These are phyloP conservation scores for Caenorhabditis sp. DNA, from an alignment of 2,888 invertebrate species.

Conservation along the genomic window DNA sequence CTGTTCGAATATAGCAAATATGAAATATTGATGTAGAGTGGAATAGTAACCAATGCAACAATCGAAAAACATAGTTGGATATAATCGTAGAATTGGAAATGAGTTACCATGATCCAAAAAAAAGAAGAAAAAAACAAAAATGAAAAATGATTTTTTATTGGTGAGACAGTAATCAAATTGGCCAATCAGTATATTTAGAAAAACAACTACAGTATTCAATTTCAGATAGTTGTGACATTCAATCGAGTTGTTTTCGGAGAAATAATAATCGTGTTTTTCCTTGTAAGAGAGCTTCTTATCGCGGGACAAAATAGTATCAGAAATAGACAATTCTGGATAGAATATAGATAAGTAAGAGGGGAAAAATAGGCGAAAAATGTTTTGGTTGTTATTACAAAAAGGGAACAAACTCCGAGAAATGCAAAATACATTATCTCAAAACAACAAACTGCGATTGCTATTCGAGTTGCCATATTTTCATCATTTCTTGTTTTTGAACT, in stretches of 20 bases:
- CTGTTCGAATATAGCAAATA: background rate
- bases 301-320: background rate
- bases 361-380: background rate
- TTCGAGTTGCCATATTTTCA: slow-evolving; percentile 8
- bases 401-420: background rate
- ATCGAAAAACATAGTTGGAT: background rate
- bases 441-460: background rate
- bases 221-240: background rate
- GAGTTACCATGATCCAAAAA: background rate
- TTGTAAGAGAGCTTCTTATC: background rate
- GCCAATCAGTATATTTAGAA: no score
- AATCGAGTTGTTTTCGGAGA: background rate
- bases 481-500: slow-evolving; percentile 11
- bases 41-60: background rate
- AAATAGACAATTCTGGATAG: background rate
- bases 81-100: background rate
- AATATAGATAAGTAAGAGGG: background rate
- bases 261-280: background rate
- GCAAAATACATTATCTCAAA: background rate
- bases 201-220: no score
- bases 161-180: no score
- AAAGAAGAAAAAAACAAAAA: background rate
- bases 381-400: background rate
- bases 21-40: background rate
- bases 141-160: background rate